phyloP scores from a whole-genome alignment of 2,113 vertebrate species.

The Sapajus apella region DNA sequence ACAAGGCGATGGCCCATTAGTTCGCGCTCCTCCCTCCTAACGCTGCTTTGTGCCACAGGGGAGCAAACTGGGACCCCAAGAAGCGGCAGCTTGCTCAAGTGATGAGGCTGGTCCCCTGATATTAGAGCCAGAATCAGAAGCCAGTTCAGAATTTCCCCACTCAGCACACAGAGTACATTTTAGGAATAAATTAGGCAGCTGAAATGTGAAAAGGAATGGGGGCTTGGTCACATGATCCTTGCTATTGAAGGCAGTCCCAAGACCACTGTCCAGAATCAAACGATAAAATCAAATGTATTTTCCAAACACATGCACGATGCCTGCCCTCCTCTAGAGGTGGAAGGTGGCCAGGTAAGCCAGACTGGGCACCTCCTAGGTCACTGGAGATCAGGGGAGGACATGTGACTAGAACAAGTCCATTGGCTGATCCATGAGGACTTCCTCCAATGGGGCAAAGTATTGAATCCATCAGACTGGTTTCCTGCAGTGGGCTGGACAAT shows the following conservation, averaged over 20 bases:
- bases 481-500: neutral
- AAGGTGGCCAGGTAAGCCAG: neutral
- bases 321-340: neutral
- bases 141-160: neutral
- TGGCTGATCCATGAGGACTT: neutral
- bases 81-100: neutral
- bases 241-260: neutral
- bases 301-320: rapidly evolving
- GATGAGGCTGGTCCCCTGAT: neutral
- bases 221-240: neutral
- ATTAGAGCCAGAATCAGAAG: neutral
- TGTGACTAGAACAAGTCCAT: neutral
- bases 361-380: neutral
- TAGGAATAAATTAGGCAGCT: neutral
- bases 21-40: neutral
- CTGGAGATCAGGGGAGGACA: neutral
- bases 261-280: neutral
- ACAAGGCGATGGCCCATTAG: rapidly evolving
- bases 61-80: neutral
- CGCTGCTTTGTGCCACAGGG: neutral
- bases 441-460: neutral
- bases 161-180: neutral
- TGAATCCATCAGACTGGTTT: neutral
- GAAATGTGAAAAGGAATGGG: neutral
- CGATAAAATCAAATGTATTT: neutral